phyloP scores from a whole-genome alignment of 2,888 invertebrate species.

The Strigamia crassipes region DNA sequence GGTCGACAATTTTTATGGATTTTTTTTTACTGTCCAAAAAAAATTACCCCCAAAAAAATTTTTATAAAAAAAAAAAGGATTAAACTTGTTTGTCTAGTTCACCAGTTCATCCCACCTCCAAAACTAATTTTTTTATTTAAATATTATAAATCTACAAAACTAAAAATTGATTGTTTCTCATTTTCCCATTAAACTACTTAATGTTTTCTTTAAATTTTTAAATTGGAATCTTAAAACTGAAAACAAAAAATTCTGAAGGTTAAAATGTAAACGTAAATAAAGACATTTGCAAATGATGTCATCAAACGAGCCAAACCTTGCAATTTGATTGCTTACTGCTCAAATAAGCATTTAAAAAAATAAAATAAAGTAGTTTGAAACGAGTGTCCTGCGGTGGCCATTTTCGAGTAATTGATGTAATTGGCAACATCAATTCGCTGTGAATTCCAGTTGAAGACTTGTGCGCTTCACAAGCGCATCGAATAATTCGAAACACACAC shows the following conservation, averaged over 20 bases:
- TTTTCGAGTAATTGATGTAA: constrained; percentile 12
- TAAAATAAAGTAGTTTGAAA: background rate
- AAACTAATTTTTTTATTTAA: background rate
- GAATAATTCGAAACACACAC: background rate
- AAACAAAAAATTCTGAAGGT: background rate
- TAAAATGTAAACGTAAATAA: background rate
- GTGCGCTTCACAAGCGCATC: background rate
- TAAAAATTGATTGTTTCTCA: no score
- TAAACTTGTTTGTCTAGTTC: background rate
- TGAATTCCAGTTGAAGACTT: background rate
- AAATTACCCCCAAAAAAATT: background rate
- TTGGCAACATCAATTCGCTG: constrained; percentile 8
- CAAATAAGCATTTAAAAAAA: background rate
- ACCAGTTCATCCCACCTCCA: background rate
- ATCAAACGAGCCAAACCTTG: background rate
- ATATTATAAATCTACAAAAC: no score
- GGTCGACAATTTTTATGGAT: background rate
- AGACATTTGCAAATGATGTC: background rate
- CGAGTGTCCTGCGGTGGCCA: constrained; percentile 13
- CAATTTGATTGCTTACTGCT: background rate
- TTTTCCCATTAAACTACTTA: no score
- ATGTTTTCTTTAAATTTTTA: no score
- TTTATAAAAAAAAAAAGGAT: background rate
- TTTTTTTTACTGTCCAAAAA: constrained; percentile 13
- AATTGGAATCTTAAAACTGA: background rate